Base-by-base conservation (phyloP, 1,140 invertebrate species). In the Sarcophaga bullata region DNA sequence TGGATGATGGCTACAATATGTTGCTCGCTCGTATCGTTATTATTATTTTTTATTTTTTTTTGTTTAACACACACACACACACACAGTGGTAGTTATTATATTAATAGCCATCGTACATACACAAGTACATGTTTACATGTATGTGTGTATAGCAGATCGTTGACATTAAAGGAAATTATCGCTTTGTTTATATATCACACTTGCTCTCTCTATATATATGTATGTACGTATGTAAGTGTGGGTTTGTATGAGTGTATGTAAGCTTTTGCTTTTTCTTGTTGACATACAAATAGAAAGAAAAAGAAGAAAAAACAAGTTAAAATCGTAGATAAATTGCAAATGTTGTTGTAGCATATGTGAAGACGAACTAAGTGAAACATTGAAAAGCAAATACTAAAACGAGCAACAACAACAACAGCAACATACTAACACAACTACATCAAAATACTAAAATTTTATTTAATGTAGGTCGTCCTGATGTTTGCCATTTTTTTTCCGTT, bases 91-190 rank as follows among this genome's bases (percentile, higher is more conserved):
- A 37, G 25, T 37, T 4, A 37, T 37, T 37, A 37, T 37, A 37
- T 37, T 37, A 37, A 37, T 37, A 37, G 25, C 17, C 19, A n/a
- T 58, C 7, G 15, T 58, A n/a, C n/a, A 58, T 58, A 13, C n/a
- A 0, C 54, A 15, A 4, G n/a, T 58, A 13, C n/a, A n/a, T n/a
- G 7, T 58, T 15, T 58, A 13, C n/a, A 4, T n/a, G 54, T 58
- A 58, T 4, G 15, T 7, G 54, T 58, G 3, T 2, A 13, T 58
- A 58, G 46, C 10, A 9, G 46, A 47, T 48, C 50, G 48, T 78
- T 78, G 48, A 50, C 48, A 52, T 78, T 50, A 78, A 78, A 50
- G 75, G 48, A 78, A 78, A 52, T 78, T 78, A 78, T 78, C 75
- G 48, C 75, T 25, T 76, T 47, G n/a, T 76, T 50, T 78, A 8